phyloP scores from a whole-genome alignment of 92 coral and sea anemone species.

The Palythoa heliodiscus region DNA sequence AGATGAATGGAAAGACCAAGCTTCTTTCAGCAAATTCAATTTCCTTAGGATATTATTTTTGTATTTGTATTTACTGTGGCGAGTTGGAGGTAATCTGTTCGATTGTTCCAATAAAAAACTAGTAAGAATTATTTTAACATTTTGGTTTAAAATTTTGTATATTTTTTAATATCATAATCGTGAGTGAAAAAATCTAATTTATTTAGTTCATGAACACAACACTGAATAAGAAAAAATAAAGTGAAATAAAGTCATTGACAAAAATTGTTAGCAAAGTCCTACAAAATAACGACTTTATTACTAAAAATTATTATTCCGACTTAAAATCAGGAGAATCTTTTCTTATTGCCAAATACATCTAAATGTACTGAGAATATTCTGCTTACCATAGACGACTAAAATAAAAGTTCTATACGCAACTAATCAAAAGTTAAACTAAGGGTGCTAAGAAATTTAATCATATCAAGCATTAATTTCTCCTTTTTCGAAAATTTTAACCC shows the following conservation, averaged over 20 bases:
- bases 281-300: neutral
- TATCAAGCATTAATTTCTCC: neutral
- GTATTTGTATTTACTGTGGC: neutral
- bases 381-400: neutral
- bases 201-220: neutral
- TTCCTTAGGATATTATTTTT: neutral
- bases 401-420: neutral
- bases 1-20: neutral
- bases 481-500: neutral
- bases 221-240: neutral
- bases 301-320: neutral
- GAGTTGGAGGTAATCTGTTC: neutral
- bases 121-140: neutral
- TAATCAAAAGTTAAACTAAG: neutral
- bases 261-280: neutral
- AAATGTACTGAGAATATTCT: neutral
- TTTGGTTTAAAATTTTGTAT: neutral
- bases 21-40: neutral
- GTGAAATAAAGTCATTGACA: neutral
- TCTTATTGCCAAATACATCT: neutral
- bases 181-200: neutral
- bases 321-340: neutral
- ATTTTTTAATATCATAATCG: neutral
- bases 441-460: conserved; percentile 5
- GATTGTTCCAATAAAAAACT: neutral